A percentile compares a stretch with the other conserved stretches of the same genome.
Conservation (phyloP, 1,140 invertebrate genomes). For the Drosophila bocki region DNA sequence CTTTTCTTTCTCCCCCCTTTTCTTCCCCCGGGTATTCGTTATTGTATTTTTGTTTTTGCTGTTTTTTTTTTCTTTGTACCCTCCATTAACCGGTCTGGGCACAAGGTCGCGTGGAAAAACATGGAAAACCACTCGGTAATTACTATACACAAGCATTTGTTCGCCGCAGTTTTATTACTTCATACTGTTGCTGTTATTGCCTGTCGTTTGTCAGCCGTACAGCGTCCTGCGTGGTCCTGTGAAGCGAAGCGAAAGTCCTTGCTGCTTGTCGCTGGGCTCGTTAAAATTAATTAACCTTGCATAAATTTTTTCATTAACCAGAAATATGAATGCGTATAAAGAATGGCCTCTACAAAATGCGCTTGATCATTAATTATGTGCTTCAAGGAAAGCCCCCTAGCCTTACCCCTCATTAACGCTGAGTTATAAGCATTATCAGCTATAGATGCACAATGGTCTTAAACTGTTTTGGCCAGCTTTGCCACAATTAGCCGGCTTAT, state of each 20-base stretch:
- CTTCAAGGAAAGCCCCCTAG: constrained; percentile 2
- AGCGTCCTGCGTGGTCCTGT: constrained; percentile 10
- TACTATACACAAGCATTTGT: constrained; percentile 58
- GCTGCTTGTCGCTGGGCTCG: constrained; percentile 34
- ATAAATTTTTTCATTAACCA: constrained; percentile 64
- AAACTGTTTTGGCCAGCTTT: constrained; percentile 5
- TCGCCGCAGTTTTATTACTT: constrained; percentile 61
- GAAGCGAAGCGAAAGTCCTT: constrained; percentile 25
- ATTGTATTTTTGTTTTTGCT: not conserved
- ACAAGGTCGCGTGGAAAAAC: constrained; percentile 48
- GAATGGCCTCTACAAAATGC: constrained; percentile 18
- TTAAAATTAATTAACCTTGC: constrained; percentile 67
- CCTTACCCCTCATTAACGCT: constrained; percentile 8
- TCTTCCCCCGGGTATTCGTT: not conserved
- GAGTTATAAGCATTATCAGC: constrained; percentile 4
- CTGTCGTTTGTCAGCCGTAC: constrained; percentile 54
- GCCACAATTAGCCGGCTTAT: constrained; percentile 30
- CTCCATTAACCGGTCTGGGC: constrained; percentile 39
- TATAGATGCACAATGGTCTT: constrained; percentile 6
- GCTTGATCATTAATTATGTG: constrained; percentile 43
- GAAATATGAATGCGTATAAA: constrained; percentile 47
- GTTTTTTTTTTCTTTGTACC: constrained; percentile 1
- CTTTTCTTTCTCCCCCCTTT: not conserved
- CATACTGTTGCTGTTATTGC: constrained; percentile 58
- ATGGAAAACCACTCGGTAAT: constrained; percentile 62